Percentiles rank a stretch among this genome's conserved stretches.
phyloP scores from a whole-genome alignment of 1,140 invertebrate genomes.

The Brachionus calyciflorus region DNA sequence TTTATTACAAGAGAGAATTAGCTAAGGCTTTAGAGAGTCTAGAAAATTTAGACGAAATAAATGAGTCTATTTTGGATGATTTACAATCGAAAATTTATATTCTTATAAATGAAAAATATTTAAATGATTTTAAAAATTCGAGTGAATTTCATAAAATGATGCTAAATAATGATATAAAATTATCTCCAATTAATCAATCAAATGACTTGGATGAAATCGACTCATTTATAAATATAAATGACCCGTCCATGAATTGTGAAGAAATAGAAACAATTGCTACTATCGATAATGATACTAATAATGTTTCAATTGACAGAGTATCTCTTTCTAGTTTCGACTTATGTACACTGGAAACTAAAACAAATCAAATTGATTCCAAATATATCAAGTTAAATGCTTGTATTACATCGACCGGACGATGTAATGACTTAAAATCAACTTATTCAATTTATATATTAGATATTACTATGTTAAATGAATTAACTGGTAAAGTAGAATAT shows the following conservation, averaged over 20 bases:
- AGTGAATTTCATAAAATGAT: slow-evolving; percentile 18
- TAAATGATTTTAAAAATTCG: slow-evolving; percentile 16
- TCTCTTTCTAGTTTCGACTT: slow-evolving; percentile 28
- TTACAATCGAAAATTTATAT: slow-evolving; percentile 66
- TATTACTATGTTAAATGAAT: slow-evolving; percentile 14
- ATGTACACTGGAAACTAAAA: neutral
- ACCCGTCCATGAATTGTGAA: neutral
- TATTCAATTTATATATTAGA: slow-evolving; percentile 45
- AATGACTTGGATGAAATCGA: neutral
- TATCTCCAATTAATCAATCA: neutral
- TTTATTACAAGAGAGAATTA: slow-evolving; percentile 66
- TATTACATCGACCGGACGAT: slow-evolving; percentile 21
- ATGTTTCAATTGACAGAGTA: neutral
- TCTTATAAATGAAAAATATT: slow-evolving; percentile 43
- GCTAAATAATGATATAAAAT: slow-evolving; percentile 15
- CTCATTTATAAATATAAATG: neutral
- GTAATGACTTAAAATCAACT: slow-evolving; percentile 30
- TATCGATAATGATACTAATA: neutral
- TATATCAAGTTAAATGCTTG: neutral
- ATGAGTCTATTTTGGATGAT: slow-evolving; percentile 79
- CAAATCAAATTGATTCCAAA: neutral
- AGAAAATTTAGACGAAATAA: slow-evolving; percentile 64
- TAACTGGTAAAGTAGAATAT: slow-evolving; percentile 66
- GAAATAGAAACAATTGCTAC: neutral
- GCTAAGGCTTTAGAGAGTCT: slow-evolving; percentile 71